Conservation (phyloP, 1,140 invertebrate species). For the Linepithema humile region DNA sequence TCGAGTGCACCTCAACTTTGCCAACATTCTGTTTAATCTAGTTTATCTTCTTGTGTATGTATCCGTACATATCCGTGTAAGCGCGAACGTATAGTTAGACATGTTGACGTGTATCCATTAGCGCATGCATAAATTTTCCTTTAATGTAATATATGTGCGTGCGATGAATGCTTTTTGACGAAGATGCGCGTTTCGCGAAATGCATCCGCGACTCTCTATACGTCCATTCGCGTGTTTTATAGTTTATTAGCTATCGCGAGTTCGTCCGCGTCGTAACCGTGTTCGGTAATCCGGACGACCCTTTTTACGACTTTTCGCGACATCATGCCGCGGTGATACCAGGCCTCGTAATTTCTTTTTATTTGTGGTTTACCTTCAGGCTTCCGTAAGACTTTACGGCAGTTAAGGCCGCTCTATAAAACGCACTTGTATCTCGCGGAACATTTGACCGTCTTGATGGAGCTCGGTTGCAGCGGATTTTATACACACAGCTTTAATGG, state of each 20-base stretch:
- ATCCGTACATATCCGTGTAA: background rate
- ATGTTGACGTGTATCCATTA: too few relatives aligned
- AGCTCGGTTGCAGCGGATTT: background rate
- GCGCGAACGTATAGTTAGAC: background rate
- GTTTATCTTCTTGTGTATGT: background rate
- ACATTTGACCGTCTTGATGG: conserved; percentile 12
- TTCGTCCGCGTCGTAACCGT: conserved; percentile 50
- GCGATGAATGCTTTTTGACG: background rate
- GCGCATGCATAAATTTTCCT: background rate
- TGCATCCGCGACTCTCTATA: background rate
- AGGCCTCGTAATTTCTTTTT: conserved; percentile 25
- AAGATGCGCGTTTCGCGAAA: background rate
- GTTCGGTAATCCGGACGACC: conserved; percentile 39
- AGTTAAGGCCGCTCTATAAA: conserved; percentile 17
- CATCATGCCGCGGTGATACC: conserved; percentile 10
- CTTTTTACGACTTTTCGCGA: conserved; percentile 51
- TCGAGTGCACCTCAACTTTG: too few relatives aligned
- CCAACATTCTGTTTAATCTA: background rate
- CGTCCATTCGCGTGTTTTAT: conserved; percentile 49
- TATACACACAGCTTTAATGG: background rate
- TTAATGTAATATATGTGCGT: background rate
- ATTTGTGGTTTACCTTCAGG: conserved; percentile 2
- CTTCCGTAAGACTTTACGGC: background rate
- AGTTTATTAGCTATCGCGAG: conserved; percentile 56
- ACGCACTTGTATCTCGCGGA: background rate